Evolutionary conservation across 2,797 vertebrate genomes (phyloP), one percentile per base, ranked within the genome.

Genomic region (Gallirallus australis): DNA sequence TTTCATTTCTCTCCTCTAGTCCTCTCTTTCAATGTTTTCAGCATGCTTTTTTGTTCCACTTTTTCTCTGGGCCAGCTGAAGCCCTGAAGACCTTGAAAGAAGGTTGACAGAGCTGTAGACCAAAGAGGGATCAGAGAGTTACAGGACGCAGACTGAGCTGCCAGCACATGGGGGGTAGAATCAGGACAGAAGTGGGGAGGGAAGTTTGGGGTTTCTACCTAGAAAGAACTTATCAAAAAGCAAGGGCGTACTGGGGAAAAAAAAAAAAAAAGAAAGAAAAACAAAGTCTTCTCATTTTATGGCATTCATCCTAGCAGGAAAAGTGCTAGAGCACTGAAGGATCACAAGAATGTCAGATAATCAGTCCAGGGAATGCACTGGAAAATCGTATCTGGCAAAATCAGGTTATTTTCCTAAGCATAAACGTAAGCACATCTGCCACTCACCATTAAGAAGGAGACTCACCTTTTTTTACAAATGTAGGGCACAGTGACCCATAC

Each of bases 1-100:
- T 89, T 79, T 91, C 57, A 66, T 89, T 94, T 90, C 42, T 93
- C 53, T 89, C 16, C 69, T 78, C 50, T 33, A 89, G 53, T 40
- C 37, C 15, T 83, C 53, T 85, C 37, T 83, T 93, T 89, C 84
- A 77, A 27, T 63, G 50, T 63, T 90, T 92, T 72, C 61, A 65
- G 61, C n/a, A 39, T 15, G 50, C 6, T 57, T 86, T 92, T 95
- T 85, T 89, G 40, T 91, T 73, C 63, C 10, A 2, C 50, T 61
- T 81, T 82, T 60, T 88, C 72, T 83, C 35, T 84, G 73, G 77
- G 47, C 47, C 75, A 82, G 37, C 53, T 88, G 84, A 90, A 92
- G 52, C 33, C 50, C n/a, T 3, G 3, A 86, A 91, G 84, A 85
- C 87, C 48, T 83, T 88, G 89, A 88, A 91, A 83, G 50, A 86